phyloP scores from a whole-genome alignment of 2,113 vertebrate genomes.

The Boulengeromyrus knoepffleri region DNA sequence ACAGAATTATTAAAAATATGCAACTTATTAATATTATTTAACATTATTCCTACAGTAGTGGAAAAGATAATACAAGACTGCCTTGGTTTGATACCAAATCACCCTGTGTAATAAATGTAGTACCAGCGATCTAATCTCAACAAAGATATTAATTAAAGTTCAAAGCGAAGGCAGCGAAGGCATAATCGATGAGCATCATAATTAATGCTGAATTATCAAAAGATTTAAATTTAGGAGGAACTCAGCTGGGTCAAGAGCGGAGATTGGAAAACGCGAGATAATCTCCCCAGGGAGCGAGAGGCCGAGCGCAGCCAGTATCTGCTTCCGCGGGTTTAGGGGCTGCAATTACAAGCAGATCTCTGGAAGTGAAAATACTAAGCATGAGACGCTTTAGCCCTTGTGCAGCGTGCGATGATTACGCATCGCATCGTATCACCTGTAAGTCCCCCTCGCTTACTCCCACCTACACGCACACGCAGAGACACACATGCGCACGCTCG shows the following conservation, averaged over 20 bases:
- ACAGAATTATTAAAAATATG: neutral
- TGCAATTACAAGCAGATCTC: neutral
- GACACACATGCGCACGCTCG: neutral
- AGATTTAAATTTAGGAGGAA: neutral
- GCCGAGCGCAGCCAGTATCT: neutral
- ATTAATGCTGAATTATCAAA: neutral
- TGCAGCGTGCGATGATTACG: neutral
- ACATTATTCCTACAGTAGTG: neutral
- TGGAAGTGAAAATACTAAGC: neutral
- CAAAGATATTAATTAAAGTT: neutral
- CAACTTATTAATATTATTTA: neutral
- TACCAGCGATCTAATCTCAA: neutral
- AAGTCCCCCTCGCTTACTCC: neutral
- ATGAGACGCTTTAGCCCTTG: neutral
- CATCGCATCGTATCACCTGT: neutral
- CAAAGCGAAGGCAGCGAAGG: neutral
- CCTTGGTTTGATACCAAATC: neutral
- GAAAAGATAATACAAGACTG: neutral
- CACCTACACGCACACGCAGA: neutral
- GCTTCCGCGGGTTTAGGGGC: neutral
- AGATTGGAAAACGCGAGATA: neutral
- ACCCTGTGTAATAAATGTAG: neutral
- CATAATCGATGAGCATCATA: neutral
- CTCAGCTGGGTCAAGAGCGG: neutral
- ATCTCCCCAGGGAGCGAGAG: neutral